phyloP scores from a whole-genome alignment of 1,140 invertebrate species.

The Cherax quadricarinatus region DNA sequence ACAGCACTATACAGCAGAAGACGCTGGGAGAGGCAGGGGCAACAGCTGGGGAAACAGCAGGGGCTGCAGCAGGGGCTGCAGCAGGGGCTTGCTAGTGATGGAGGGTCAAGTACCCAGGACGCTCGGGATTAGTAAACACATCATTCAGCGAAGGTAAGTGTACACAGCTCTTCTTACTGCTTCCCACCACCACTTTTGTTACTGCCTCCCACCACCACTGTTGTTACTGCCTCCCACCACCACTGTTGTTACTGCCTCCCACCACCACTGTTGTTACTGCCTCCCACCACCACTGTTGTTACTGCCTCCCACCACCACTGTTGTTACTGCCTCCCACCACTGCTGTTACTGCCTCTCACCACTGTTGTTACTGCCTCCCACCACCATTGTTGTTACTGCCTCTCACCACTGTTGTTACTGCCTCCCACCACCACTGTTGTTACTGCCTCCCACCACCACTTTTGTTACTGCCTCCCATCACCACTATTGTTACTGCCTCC shows the following conservation, averaged over 20 bases:
- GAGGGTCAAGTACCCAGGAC: conserved; percentile 40
- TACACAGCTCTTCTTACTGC: conserved; percentile 31
- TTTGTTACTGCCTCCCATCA: too few relatives aligned
- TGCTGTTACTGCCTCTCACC: too few relatives aligned
- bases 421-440: too few relatives aligned
- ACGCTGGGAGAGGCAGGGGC: background rate
- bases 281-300: background rate
- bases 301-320: background rate
- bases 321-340: too few relatives aligned
- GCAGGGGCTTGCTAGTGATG: background rate
- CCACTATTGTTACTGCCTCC: too few relatives aligned
- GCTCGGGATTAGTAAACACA: conserved; percentile 50
- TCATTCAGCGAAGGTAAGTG: conserved; percentile 25
- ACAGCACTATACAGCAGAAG: too few relatives aligned
- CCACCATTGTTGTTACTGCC: too few relatives aligned
- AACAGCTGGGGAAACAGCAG: background rate
- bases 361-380: too few relatives aligned
- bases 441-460: too few relatives aligned
- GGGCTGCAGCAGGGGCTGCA: background rate
- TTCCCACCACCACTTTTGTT: background rate
- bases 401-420: too few relatives aligned
- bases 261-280: background rate
- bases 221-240: background rate
- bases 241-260: background rate
- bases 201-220: background rate